Percentiles rank a stretch among this genome's conserved stretches.
Conservation (phyloP, 2,797 vertebrate species). For the Sebastes kiyomatsui region DNA sequence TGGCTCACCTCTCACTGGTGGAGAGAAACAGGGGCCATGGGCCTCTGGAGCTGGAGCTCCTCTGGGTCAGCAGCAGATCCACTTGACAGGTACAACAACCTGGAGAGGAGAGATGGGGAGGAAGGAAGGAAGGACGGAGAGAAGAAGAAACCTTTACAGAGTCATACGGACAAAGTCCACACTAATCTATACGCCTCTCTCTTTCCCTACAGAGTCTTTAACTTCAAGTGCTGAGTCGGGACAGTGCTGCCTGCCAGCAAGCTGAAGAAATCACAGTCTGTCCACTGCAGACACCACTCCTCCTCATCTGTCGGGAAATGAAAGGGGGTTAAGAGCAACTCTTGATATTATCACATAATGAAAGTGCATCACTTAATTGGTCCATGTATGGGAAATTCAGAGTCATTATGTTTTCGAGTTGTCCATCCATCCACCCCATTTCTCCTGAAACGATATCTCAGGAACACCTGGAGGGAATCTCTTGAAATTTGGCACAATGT, state of each 20-base stretch:
- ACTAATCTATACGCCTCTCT: not conserved
- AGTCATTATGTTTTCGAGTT: accelerated
- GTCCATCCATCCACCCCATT: accelerated
- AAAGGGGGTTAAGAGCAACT: not conserved
- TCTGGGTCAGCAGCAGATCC: conserved; percentile 14
- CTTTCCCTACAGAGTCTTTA: conserved; percentile 43
- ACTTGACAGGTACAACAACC: not conserved
- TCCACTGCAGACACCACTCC: conserved; percentile 38
- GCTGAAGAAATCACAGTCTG: conserved; percentile 24
- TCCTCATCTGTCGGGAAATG: conserved; percentile 16
- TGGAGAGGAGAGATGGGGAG: not conserved
- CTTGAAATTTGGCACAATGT: no score
- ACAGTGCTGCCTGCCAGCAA: conserved; percentile 39
- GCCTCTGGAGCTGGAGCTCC: conserved; percentile 67
- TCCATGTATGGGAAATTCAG: not conserved
- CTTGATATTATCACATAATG: conserved; percentile 1
- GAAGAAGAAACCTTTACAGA: not conserved
- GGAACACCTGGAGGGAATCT: no score
- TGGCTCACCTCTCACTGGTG: conserved; percentile 91
- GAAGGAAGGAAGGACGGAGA: not conserved
- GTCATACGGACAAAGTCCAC: not conserved
- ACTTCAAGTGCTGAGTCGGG: conserved; percentile 46
- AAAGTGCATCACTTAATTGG: not conserved
- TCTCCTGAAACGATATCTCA: accelerated
- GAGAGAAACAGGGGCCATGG: conserved; percentile 86